These are phyloP conservation scores for Ptiloglossa arizonensis DNA, from an alignment of 1,140 invertebrate species.

Conservation along the genomic window DNA sequence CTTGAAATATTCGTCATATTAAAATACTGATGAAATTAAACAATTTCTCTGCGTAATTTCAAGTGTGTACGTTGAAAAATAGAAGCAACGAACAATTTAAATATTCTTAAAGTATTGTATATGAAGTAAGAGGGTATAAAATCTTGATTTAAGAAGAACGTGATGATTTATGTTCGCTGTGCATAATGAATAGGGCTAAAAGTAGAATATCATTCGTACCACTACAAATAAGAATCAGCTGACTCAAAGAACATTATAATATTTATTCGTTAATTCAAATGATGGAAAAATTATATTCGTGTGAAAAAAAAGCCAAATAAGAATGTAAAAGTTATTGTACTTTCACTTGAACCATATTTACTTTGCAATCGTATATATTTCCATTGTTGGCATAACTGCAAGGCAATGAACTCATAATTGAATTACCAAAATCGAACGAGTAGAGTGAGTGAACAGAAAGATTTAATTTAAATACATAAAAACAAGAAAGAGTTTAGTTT, in stretches of 20 bases:
- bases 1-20: slow-evolving; percentile 74
- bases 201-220: slow-evolving; percentile 13
- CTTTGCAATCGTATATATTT: not conserved
- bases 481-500: not conserved
- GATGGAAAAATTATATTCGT: not conserved
- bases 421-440: slow-evolving; percentile 55
- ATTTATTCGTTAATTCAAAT: not conserved
- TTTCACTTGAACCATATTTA: not conserved
- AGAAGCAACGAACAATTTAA: not conserved
- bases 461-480: slow-evolving; percentile 21
- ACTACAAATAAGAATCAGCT: slow-evolving; percentile 14
- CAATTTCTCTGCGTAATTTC: not conserved
- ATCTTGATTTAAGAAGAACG: not conserved
- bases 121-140: not conserved
- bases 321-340: not conserved
- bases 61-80: not conserved
- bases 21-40: not conserved
- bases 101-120: not conserved
- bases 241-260: not conserved
- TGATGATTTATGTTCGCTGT: slow-evolving; percentile 26
- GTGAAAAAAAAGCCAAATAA: not conserved
- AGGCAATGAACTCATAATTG: slow-evolving; percentile 54
- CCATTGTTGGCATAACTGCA: slow-evolving; percentile 37
- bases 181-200: slow-evolving; percentile 16
- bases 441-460: slow-evolving; percentile 18